Evolutionary conservation across 2,113 vertebrate species (phyloP).

Genomic region (Gambusia holbrooki): DNA sequence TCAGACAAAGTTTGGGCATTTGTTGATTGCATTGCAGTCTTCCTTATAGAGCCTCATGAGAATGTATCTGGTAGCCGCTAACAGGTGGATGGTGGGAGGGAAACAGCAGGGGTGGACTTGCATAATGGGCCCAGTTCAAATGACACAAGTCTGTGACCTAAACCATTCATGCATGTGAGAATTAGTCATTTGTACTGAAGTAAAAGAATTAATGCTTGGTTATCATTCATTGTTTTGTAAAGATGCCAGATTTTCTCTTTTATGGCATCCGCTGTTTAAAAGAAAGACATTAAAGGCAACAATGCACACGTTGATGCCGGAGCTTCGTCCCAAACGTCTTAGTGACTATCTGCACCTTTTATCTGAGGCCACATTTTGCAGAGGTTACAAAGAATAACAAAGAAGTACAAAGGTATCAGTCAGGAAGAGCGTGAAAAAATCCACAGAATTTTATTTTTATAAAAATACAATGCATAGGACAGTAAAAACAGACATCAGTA

Average conservation of each 20-base stretch:
- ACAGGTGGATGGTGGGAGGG: constrained; percentile 48
- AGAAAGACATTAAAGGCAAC: not conserved
- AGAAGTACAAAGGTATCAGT: not conserved
- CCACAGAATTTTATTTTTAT: not conserved
- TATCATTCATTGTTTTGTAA: not conserved
- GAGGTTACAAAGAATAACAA: not conserved
- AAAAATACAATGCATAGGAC: too few species aligned
- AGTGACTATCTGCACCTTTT: not conserved
- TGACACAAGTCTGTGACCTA: constrained; percentile 29
- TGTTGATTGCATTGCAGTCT: constrained; percentile 27
- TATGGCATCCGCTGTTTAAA: too few species aligned
- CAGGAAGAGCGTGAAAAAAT: not conserved
- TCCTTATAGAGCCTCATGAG: constrained; percentile 38
- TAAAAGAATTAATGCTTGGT: not conserved
- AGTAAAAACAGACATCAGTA: not conserved
- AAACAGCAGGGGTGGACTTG: constrained; percentile 24
- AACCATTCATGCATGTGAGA: not conserved
- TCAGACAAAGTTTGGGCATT: constrained; percentile 28
- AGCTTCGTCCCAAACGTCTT: not conserved
- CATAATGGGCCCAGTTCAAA: constrained; percentile 39
- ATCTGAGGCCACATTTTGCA: not conserved
- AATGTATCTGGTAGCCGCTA: constrained; percentile 22
- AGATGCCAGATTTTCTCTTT: too few species aligned
- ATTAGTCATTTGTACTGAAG: not conserved
- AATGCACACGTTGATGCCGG: not conserved